Base-by-base conservation (phyloP, 2,888 invertebrate species). In the Apotomis betuletana region DNA sequence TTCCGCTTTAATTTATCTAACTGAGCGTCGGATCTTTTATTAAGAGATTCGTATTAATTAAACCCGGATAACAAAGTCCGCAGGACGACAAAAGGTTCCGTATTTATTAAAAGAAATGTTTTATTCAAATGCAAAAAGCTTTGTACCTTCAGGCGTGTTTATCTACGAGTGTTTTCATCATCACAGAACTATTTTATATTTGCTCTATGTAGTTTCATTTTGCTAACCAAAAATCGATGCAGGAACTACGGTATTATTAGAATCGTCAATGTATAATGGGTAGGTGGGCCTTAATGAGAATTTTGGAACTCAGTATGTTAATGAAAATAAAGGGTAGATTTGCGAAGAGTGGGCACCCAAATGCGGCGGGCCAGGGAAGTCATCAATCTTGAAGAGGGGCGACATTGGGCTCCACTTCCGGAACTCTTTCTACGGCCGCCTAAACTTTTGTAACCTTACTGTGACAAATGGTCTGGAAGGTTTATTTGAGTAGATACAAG, bases 361-460 rank as follows among this genome's bases (percentile, higher is more conserved):
- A 85, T 82, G 76, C 73, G 67, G 74, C 74, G 74, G 82, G 82
- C 41, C 81, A 80, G 84, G 81, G 81, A 84, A 83, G 83, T 84
- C 87, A 90, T 91, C 90, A 90, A 91, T 91, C 90, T 90, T 87
- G 77, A 83, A 78, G 83, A 85, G 82, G 87, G 86, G 85, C 83
- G 88, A 89, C 89, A 85, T 88, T 81, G 87, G 89, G 88, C 87
- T 87, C 87, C 87, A 88, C 87, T 87, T 84, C 79, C 74, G 64
- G 84, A 88, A 90, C 89, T 65, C 75, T 76, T 76, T 74, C 73
- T 69, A 64, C 89, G 89, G 89, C 87, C 83, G 80, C 81, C 84
- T 82, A 85, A 90, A 90, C 85, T 89, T 90, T 89, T 87, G 86
- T 85, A 87, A 87, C 87, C 85, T 83, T 81, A 83, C 79, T 78